Conservation (phyloP, 1,140 invertebrate species). For the Halotydeus destructor region DNA sequence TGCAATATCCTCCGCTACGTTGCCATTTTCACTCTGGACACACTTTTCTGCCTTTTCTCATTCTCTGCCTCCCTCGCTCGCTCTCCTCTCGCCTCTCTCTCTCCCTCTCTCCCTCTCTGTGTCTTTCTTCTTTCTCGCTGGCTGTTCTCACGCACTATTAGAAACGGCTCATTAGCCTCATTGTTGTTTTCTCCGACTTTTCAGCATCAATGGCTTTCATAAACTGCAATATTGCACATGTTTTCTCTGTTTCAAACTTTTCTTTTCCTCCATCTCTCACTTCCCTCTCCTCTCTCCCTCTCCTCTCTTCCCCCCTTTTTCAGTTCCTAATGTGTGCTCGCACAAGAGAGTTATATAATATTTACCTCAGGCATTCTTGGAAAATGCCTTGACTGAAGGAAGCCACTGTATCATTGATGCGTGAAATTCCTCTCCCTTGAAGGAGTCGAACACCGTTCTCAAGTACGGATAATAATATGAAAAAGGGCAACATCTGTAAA, state of each 20-base stretch:
- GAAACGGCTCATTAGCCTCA: not conserved
- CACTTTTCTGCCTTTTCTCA: too few relatives aligned
- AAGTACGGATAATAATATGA: slow-evolving; percentile 5
- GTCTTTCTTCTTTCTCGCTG: too few relatives aligned
- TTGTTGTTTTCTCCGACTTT: not conserved
- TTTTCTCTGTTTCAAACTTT: not conserved
- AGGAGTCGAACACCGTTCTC: slow-evolving; percentile 8
- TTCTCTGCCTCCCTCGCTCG: too few relatives aligned
- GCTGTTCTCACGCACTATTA: too few relatives aligned
- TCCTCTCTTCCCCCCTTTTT: too few relatives aligned
- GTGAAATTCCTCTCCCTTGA: slow-evolving; percentile 3
- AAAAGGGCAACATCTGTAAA: slow-evolving; percentile 12
- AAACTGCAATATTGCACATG: not conserved
- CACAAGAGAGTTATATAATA: slow-evolving; percentile 2
- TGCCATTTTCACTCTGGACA: too few relatives aligned
- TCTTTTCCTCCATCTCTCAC: not conserved
- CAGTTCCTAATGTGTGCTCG: too few relatives aligned
- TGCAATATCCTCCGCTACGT: too few relatives aligned
- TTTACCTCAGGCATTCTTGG: slow-evolving; percentile 15
- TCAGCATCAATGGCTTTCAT: not conserved
- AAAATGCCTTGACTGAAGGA: slow-evolving; percentile 10
- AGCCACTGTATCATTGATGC: slow-evolving; percentile 12
- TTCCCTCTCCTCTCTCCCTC: too few relatives aligned
- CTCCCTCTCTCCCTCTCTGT: too few relatives aligned
- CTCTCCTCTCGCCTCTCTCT: too few relatives aligned